Evolutionary conservation across 2,113 vertebrate species (phyloP).

Genomic region (Podarcis raffonei): DNA sequence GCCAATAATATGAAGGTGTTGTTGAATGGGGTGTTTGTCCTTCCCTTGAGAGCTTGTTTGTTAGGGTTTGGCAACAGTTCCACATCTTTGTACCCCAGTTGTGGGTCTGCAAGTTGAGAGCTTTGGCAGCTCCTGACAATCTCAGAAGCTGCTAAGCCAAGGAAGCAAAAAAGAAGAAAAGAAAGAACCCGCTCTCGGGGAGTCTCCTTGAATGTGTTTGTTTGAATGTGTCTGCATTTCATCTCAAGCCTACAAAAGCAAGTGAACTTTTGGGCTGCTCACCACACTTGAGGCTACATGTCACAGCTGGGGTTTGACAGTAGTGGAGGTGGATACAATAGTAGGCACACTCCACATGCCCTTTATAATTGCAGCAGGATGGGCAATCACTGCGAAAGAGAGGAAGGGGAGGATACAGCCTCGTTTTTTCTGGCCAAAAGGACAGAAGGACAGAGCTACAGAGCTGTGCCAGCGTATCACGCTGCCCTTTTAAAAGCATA

Average conservation of each 20-base stretch:
- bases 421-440: conserved; percentile 9
- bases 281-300: neutral
- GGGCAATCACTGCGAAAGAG: neutral
- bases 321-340: neutral
- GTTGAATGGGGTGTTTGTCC: neutral
- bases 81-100: neutral
- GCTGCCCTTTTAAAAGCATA: neutral
- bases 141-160: neutral
- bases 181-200: neutral
- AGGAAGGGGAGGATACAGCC: neutral
- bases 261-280: neutral
- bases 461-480: neutral
- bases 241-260: conserved; percentile 5
- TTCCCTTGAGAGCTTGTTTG: neutral
- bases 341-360: neutral
- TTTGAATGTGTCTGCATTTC: conserved; percentile 23
- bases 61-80: neutral
- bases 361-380: conserved; percentile 26
- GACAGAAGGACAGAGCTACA: neutral
- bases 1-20: neutral
- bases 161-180: neutral
- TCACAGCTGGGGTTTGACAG: conserved; percentile 20
- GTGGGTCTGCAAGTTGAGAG: neutral
- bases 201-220: neutral
- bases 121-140: neutral